Percentiles rank a stretch among this genome's conserved stretches.
Conservation (phyloP, 2,888 invertebrate genomes). For the Synanthedon tipuliformis region DNA sequence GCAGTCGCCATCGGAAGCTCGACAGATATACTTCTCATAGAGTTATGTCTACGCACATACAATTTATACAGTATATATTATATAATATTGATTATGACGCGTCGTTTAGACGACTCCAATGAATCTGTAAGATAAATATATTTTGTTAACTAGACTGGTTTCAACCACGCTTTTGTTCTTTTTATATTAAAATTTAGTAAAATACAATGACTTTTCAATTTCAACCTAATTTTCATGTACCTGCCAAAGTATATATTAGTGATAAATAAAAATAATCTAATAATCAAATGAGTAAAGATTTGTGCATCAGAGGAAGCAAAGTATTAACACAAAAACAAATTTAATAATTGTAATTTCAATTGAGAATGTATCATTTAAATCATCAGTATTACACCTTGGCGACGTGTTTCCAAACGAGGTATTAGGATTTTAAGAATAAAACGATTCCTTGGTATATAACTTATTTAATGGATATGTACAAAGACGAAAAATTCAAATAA, state of each 20-base stretch:
- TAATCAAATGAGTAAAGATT: too few relatives aligned
- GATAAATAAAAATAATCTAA: too few relatives aligned
- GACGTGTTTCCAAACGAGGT: conserved; percentile 2
- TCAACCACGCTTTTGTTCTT: conserved; percentile 19
- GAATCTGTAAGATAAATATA: conserved; percentile 24
- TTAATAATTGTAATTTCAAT: too few relatives aligned
- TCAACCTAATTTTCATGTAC: background rate
- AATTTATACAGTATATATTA: too few relatives aligned
- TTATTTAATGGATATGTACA: conserved; percentile 68
- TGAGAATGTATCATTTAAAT: too few relatives aligned
- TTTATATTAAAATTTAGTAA: conserved; percentile 28
- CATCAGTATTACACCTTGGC: too few relatives aligned
- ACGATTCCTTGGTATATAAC: conserved; percentile 53
- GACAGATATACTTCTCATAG: conserved; percentile 90
- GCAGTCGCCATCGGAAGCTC: conserved; percentile 91
- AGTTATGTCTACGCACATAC: conserved; percentile 2
- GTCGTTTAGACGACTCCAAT: too few relatives aligned
- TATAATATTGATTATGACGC: too few relatives aligned
- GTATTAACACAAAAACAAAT: too few relatives aligned
- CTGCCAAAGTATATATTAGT: too few relatives aligned
- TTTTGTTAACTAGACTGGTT: conserved; percentile 24
- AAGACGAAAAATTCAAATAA: conserved; percentile 61
- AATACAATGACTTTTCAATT: conserved; percentile 2
- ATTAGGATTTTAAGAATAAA: conserved; percentile 18
- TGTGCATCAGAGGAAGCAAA: too few relatives aligned